Evolutionary conservation across 2,888 invertebrate genomes (phyloP).

Genomic region (Pandemis heparana): DNA sequence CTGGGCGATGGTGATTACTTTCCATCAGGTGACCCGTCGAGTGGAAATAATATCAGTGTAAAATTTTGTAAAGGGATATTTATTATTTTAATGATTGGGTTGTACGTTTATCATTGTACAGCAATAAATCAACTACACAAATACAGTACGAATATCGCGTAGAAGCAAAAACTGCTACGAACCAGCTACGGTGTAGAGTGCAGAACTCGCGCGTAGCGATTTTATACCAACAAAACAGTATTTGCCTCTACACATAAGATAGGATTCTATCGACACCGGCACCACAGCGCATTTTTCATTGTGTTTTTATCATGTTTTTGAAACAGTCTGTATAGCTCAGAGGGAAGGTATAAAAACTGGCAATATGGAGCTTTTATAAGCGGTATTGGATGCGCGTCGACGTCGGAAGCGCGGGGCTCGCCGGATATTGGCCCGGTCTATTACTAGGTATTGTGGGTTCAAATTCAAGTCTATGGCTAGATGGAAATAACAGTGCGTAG

Average conservation of each 20-base stretch:
- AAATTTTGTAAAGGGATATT: too few relatives aligned
- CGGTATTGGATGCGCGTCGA: conserved; percentile 14
- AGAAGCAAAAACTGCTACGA: conserved; percentile 7
- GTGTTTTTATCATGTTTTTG: not conserved
- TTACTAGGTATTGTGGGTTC: not conserved
- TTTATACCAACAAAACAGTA: not conserved
- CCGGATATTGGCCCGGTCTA: conserved; percentile 30
- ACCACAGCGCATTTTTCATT: not conserved
- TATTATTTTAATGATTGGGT: too few relatives aligned
- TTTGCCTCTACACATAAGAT: not conserved
- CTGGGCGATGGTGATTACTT: too few relatives aligned
- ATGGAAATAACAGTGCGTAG: not conserved
- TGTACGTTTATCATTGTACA: not conserved
- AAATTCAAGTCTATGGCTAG: not conserved
- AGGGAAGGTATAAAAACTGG: conserved; percentile 5
- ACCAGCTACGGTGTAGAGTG: conserved; percentile 11
- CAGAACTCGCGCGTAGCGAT: not conserved
- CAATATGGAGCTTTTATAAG: conserved; percentile 17
- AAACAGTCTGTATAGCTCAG: not conserved
- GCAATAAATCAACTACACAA: not conserved
- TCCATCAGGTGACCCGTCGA: too few relatives aligned
- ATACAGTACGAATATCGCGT: not conserved
- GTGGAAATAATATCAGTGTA: too few relatives aligned
- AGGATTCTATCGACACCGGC: not conserved
- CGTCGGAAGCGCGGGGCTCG: conserved; percentile 11